phyloP scores from a whole-genome alignment of 2,113 vertebrate genomes.

The Mellivora capensis region DNA sequence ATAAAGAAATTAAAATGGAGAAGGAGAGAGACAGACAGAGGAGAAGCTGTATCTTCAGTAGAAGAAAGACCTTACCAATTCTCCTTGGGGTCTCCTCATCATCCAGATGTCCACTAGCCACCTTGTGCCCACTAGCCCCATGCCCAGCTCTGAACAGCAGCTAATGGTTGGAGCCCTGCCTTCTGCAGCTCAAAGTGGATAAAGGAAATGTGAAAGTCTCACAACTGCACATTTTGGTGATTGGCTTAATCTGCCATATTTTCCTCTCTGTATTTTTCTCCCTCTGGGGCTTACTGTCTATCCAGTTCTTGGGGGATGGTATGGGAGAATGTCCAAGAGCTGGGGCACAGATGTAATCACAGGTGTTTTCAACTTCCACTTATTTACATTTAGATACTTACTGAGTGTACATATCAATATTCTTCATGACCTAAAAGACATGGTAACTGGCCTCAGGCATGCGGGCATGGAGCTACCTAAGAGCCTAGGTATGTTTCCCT shows the following conservation, averaged over 20 bases:
- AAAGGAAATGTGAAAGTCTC: too few species aligned
- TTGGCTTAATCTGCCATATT: background rate
- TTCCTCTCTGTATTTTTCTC: background rate
- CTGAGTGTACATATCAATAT: too few species aligned
- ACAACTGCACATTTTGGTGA: too few species aligned
- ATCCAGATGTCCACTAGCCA: background rate
- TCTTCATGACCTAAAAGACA: too few species aligned
- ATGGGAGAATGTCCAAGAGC: background rate
- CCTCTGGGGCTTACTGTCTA: background rate
- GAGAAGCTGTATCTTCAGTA: background rate
- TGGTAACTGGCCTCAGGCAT: accelerated
- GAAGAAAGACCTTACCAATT: background rate
- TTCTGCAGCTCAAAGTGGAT: background rate
- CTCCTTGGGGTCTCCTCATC: background rate
- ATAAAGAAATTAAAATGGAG: background rate
- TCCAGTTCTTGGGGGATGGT: background rate
- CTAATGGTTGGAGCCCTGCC: accelerated
- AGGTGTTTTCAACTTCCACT: background rate
- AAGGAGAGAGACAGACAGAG: background rate
- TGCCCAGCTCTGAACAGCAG: background rate
- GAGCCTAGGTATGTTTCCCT: background rate
- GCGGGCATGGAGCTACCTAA: background rate
- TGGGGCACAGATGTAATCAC: accelerated
- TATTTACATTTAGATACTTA: too few species aligned
- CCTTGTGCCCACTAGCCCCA: background rate